Conservation (phyloP, 2,888 invertebrate species). For the Cyrtodaria siliqua region DNA sequence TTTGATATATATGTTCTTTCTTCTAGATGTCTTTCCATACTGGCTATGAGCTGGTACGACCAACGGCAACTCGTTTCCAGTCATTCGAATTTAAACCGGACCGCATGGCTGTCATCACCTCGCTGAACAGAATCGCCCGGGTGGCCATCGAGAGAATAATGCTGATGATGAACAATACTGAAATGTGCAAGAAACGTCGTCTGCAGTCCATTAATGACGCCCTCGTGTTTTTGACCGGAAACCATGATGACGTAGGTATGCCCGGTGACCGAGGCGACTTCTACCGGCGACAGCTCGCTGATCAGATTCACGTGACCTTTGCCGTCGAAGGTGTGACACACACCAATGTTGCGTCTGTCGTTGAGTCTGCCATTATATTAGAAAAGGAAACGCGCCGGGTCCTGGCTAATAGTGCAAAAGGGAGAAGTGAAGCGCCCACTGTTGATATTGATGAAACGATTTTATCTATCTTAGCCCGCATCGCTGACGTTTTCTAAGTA, state of each 20-base stretch:
- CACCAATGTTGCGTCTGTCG: slow-evolving; percentile 72
- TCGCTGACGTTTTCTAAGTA: slow-evolving; percentile 73
- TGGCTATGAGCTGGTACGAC: slow-evolving; percentile 58
- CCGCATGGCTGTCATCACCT: slow-evolving; percentile 63
- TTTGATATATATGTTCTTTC: not conserved
- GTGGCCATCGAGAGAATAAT: slow-evolving; percentile 77
- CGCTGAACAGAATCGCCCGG: slow-evolving; percentile 73
- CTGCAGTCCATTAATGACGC: slow-evolving; percentile 73
- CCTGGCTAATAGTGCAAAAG: slow-evolving; percentile 61
- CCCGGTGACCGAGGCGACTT: slow-evolving; percentile 81
- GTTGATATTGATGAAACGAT: slow-evolving; percentile 75
- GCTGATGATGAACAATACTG: slow-evolving; percentile 79
- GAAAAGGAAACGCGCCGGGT: slow-evolving; percentile 70
- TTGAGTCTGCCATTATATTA: slow-evolving; percentile 73
- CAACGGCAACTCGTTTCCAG: slow-evolving; percentile 41
- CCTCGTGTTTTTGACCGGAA: slow-evolving; percentile 72
- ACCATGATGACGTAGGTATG: slow-evolving; percentile 76
- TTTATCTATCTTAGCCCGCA: slow-evolving; percentile 76
- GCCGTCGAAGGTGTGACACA: slow-evolving; percentile 77
- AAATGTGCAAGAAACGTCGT: slow-evolving; percentile 71
- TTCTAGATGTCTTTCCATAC: slow-evolving; percentile 66
- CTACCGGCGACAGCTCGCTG: slow-evolving; percentile 79
- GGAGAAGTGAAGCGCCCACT: slow-evolving; percentile 65
- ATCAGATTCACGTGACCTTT: slow-evolving; percentile 77
- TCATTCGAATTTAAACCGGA: slow-evolving; percentile 61